These are phyloP conservation scores for Suricata suricatta DNA, from an alignment of 2,113 vertebrate species.

Conservation along the genomic window DNA sequence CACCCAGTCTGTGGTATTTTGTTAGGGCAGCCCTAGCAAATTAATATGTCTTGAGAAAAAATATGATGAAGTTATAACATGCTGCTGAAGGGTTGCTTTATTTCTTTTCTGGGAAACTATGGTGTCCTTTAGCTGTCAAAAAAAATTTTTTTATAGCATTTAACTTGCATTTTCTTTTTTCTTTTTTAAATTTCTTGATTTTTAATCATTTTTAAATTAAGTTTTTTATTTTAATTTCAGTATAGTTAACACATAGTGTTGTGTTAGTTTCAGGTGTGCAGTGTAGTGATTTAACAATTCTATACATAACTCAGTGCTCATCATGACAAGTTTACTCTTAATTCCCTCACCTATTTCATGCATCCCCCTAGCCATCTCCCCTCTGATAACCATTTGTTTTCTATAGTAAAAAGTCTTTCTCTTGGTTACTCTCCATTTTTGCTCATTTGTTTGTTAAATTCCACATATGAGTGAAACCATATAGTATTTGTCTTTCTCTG, in stretches of 20 bases:
- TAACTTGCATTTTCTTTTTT: background rate
- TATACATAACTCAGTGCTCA: background rate
- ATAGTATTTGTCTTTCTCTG: background rate
- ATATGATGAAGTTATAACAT: background rate
- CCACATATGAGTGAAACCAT: background rate
- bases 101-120: background rate
- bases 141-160: background rate
- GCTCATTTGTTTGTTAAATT: no score
- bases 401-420: background rate
- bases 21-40: background rate
- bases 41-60: background rate
- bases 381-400: background rate
- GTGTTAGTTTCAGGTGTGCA: background rate
- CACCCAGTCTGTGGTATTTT: background rate
- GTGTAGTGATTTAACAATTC: background rate
- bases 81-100: background rate
- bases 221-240: background rate
- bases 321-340: background rate
- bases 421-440: background rate
- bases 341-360: background rate
- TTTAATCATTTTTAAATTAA: background rate
- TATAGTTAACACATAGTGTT: background rate
- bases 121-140: background rate
- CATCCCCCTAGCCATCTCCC: background rate
- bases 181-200: background rate